Percentiles rank a stretch among this genome's conserved stretches.
phyloP scores from a whole-genome alignment of 2,113 vertebrate genomes.

The Gallinago undulata region DNA sequence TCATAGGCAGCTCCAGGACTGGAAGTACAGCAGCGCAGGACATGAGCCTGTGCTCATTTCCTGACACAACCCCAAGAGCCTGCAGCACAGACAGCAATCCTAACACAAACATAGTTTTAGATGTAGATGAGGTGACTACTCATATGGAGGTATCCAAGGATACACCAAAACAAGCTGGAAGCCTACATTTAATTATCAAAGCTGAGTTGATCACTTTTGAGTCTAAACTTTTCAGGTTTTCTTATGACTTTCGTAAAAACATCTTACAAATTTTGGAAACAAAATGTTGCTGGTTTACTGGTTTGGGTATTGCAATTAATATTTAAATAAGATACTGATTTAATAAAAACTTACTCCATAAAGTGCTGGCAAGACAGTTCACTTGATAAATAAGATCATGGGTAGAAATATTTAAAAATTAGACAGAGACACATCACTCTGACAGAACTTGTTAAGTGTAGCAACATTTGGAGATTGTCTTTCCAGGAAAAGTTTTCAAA shows the following conservation, averaged over 20 bases:
- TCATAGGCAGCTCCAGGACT: not conserved
- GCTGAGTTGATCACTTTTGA: not conserved
- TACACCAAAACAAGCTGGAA: not conserved
- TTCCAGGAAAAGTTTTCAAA: not conserved
- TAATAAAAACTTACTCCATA: not conserved
- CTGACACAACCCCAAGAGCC: not conserved
- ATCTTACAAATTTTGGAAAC: not conserved
- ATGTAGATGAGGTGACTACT: not conserved
- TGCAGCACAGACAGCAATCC: not conserved
- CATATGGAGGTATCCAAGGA: not conserved
- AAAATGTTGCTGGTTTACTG: not conserved
- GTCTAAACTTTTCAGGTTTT: not conserved
- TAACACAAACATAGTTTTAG: not conserved
- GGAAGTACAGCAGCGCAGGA: not conserved
- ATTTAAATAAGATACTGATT: not conserved
- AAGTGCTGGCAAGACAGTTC: not conserved
- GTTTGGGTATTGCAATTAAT: not conserved
- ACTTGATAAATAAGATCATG: not conserved
- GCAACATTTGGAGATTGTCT: not conserved
- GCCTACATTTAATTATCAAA: not conserved
- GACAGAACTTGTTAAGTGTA: not conserved
- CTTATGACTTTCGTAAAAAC: not conserved
- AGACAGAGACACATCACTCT: not conserved
- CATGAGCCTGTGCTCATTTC: not conserved
- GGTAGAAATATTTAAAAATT: not conserved